A percentile compares a stretch with the other conserved stretches of the same genome.
These are phyloP conservation scores for Hesperia comma DNA, from an alignment of 2,888 invertebrate species.

Conservation along the genomic window DNA sequence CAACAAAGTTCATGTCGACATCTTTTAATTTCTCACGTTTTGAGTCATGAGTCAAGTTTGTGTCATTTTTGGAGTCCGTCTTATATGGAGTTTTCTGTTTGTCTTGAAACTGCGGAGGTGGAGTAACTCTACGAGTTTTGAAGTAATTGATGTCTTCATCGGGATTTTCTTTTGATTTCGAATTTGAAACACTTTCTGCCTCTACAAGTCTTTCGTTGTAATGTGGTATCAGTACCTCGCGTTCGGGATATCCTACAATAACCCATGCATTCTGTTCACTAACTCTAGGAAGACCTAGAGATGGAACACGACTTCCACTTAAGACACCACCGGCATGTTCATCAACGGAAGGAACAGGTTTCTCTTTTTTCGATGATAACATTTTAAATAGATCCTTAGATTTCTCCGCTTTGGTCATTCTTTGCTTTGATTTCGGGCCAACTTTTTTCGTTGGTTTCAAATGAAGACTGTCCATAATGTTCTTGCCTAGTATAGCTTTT, in stretches of 20 bases:
- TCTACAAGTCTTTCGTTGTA: slow-evolving; percentile 73
- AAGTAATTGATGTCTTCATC: slow-evolving; percentile 54
- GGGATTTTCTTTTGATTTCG: slow-evolving; percentile 53
- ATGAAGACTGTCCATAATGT: slow-evolving; percentile 78
- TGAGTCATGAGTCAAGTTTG: slow-evolving; percentile 70
- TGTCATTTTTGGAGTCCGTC: slow-evolving; percentile 63
- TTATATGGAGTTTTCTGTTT: slow-evolving; percentile 67
- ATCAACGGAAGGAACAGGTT: slow-evolving; percentile 61
- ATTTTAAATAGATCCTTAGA: slow-evolving; percentile 70
- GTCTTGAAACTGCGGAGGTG: slow-evolving; percentile 79
- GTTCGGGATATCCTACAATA: slow-evolving; percentile 70
- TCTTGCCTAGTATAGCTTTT: slow-evolving; percentile 75
- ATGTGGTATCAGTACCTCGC: slow-evolving; percentile 72
- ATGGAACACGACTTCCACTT: slow-evolving; percentile 73
- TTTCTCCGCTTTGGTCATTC: slow-evolving; percentile 65
- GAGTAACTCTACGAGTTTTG: slow-evolving; percentile 67
- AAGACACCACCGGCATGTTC: slow-evolving; percentile 69
- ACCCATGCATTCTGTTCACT: slow-evolving; percentile 74
- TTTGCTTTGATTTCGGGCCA: slow-evolving; percentile 76
- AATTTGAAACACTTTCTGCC: slow-evolving; percentile 57
- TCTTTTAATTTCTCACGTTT: slow-evolving; percentile 80
- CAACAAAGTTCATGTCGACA: slow-evolving; percentile 67
- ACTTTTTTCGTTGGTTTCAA: slow-evolving; percentile 76
- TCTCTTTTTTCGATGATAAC: slow-evolving; percentile 71
- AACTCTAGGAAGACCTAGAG: slow-evolving; percentile 71